Evolutionary conservation across 2,888 invertebrate species (phyloP).

Genomic region (Spisula subtruncata): DNA sequence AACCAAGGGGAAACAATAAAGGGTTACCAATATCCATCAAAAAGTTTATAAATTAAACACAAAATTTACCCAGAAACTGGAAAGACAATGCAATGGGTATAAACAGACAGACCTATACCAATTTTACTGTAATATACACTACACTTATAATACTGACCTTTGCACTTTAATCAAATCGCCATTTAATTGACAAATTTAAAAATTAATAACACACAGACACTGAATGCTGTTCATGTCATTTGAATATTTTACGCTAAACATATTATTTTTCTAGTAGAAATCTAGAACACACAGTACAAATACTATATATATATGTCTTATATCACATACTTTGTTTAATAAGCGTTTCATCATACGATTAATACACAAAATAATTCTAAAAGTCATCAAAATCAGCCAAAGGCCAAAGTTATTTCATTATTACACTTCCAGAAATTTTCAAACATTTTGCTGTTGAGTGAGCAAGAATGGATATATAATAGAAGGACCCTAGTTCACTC

Average conservation of each 20-base stretch:
- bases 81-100: neutral
- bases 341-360: neutral
- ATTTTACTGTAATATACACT: conserved; percentile 1
- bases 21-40: neutral
- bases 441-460: no score
- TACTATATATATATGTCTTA: neutral
- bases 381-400: no score
- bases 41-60: neutral
- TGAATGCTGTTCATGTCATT: neutral
- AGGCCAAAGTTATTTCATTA: no score
- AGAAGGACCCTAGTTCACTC: no score
- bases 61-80: conserved; percentile 5
- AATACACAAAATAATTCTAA: neutral
- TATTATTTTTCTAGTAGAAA: neutral
- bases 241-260: conserved; percentile 5
- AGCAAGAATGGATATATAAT: no score
- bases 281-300: neutral
- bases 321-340: neutral
- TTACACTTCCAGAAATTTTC: no score
- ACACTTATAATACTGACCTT: conserved; percentile 3
- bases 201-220: neutral
- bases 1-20: neutral
- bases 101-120: neutral
- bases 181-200: neutral
- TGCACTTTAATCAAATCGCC: neutral